Evolutionary conservation across 2,797 vertebrate genomes (phyloP).

Genomic region (Emys orbicularis): DNA sequence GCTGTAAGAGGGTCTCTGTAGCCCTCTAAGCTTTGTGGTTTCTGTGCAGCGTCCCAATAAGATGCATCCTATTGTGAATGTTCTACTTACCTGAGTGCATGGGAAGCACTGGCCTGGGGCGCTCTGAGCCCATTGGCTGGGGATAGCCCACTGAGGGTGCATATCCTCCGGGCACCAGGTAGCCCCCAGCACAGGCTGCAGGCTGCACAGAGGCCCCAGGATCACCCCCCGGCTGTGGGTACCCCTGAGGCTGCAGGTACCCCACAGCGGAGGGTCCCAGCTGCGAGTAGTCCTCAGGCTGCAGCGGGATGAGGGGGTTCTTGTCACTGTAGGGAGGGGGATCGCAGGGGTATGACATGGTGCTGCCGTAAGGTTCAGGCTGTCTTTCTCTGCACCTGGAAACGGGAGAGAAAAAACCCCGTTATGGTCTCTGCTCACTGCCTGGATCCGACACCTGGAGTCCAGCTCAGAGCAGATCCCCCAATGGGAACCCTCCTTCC

Average conservation of each 20-base stretch:
- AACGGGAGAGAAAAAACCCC: neutral
- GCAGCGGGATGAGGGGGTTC: conserved; percentile 80
- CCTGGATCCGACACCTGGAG: too few species aligned
- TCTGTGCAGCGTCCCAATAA: neutral
- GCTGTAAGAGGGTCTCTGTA: too few species aligned
- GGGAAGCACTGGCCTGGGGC: conserved; percentile 76
- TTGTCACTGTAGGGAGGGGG: conserved; percentile 90
- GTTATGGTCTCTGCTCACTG: neutral
- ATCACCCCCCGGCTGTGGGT: conserved; percentile 30
- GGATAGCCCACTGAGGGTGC: conserved; percentile 76
- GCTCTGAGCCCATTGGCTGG: conserved; percentile 61
- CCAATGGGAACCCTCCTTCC: too few species aligned
- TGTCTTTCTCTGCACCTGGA: conserved; percentile 32
- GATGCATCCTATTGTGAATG: neutral
- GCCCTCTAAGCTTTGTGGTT: neutral
- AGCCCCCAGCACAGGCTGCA: conserved; percentile 50
- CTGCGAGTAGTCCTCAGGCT: conserved; percentile 73
- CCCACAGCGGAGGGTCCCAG: conserved; percentile 68
- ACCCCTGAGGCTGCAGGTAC: conserved; percentile 65
- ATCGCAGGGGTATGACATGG: conserved; percentile 85
- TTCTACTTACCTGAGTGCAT: conserved; percentile 79
- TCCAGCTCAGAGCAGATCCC: too few species aligned
- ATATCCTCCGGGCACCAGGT: conserved; percentile 73
- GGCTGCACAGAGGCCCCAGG: conserved; percentile 73
- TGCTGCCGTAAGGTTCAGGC: neutral